phyloP scores from a whole-genome alignment of 2,113 vertebrate genomes.

The Psammodynastes pulverulentus region DNA sequence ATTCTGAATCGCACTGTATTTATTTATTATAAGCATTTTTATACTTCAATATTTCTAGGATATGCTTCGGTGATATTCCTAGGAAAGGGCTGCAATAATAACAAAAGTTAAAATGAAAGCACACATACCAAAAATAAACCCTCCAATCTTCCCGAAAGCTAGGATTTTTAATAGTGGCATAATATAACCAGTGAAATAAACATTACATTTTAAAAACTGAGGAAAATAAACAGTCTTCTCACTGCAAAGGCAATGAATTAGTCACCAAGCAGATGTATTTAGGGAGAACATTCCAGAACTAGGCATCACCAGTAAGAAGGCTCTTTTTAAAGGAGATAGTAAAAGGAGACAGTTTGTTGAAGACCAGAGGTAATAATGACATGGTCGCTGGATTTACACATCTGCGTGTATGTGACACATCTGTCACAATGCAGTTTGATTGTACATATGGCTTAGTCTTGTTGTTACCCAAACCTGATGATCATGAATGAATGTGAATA shows the following conservation, averaged over 20 bases:
- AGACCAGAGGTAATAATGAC: not conserved
- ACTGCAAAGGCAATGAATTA: not conserved
- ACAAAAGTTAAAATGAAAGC: not conserved
- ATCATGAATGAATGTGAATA: not conserved
- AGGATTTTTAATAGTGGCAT: not conserved
- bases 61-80: not conserved
- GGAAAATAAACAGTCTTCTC: not conserved
- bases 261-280: not conserved
- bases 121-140: too few relatives aligned
- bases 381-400: not conserved
- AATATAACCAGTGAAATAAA: not conserved
- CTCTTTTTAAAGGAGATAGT: not conserved
- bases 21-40: not conserved
- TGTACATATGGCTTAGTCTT: not conserved
- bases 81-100: not conserved
- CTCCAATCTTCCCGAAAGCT: not conserved
- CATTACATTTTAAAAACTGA: not conserved
- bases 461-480: not conserved
- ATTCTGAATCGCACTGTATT: not conserved
- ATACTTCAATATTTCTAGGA: not conserved
- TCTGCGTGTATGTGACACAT: not conserved
- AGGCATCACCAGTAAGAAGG: not conserved
- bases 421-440: not conserved
- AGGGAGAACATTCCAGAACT: not conserved
- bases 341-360: not conserved